Base-by-base conservation (phyloP, 2,113 vertebrate genomes). In the Cranoglanis bouderius region DNA sequence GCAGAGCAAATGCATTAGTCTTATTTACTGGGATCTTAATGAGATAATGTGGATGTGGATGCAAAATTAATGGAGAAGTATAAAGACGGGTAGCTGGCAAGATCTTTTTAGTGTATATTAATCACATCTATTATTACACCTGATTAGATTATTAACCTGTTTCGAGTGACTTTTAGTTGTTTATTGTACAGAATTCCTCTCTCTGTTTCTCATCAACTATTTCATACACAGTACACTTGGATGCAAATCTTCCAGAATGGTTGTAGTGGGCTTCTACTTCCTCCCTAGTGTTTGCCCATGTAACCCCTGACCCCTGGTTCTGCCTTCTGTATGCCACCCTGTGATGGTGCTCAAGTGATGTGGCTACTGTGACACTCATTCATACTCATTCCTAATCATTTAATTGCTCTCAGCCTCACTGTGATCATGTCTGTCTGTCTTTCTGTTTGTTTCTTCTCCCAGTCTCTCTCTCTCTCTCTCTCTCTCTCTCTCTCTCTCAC, bases 1-100 rank as follows among this genome's bases (percentile, higher is more conserved):
- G 82, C 72, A 51, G 40, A 81, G 12, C n/a, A 80, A 57, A 46
- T 59, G 35, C 43, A 32, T 53, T 88, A 77, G 78, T 53, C 35
- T 74, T 87, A 89, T 75, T 77, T 85, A 89, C 51, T 53, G 40
- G 16, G 40, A 49, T 19, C 77, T 55, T 32, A 24, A 14, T 82
- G 72, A n/a, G 40, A 83, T 63, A 21, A 70, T 77, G 67, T 74
- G 77, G n/a, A 72, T 81, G 35, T 87, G 6, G 75, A 24, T 21
- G 77, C 43, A 8, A 49, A 61, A 49, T 61, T 32, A 49, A 43
- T 32, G 43, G 4, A 12, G 24, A 32, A 3, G 4, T 53, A 49
- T 59, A 78, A 61, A 49, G 46, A 43, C 10, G 40, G 40, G 40
- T n/a, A 53, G 32, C 53, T 2, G 2, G n/a, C 12, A 6, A 8